Conservation (phyloP, 2,888 invertebrate genomes). For the Pachliopta kotzebuea region DNA sequence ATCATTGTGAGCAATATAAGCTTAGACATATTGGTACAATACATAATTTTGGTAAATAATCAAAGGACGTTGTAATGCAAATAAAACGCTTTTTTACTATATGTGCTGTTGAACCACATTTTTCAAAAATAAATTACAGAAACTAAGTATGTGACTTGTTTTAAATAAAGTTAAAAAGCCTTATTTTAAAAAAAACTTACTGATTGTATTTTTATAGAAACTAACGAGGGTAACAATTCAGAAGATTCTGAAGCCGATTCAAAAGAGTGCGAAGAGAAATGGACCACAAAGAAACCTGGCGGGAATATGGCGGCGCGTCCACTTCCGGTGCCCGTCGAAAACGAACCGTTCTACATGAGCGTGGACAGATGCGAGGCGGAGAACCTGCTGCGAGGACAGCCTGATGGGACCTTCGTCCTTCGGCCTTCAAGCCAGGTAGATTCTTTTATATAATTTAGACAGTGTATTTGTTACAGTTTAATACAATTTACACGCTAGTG, state of each 20-base stretch:
- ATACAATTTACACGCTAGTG: not conserved
- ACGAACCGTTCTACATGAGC: constrained; percentile 80
- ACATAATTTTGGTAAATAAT: no score
- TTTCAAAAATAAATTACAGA: no score
- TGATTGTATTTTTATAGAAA: constrained; percentile 58
- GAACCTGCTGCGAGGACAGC: constrained; percentile 72
- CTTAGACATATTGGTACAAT: no score
- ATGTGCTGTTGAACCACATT: no score
- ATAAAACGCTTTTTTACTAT: no score
- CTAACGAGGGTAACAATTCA: constrained; percentile 52
- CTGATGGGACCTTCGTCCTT: constrained; percentile 81
- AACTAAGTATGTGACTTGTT: no score
- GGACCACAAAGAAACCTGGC: constrained; percentile 37
- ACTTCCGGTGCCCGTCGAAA: constrained; percentile 74
- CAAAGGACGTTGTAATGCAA: no score
- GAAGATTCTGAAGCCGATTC: constrained; percentile 57
- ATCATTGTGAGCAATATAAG: no score
- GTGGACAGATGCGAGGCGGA: constrained; percentile 76
- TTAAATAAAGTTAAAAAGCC: no score
- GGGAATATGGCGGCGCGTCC: constrained; percentile 70
- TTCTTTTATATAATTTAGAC: not conserved
- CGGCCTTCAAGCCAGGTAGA: constrained; percentile 77
- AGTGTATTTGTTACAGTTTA: no score
- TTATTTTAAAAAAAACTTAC: no score
- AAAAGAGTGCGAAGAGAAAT: constrained; percentile 43